Evolutionary conservation across 2,113 vertebrate species (phyloP).

Genomic region (Hemicordylus capensis): DNA sequence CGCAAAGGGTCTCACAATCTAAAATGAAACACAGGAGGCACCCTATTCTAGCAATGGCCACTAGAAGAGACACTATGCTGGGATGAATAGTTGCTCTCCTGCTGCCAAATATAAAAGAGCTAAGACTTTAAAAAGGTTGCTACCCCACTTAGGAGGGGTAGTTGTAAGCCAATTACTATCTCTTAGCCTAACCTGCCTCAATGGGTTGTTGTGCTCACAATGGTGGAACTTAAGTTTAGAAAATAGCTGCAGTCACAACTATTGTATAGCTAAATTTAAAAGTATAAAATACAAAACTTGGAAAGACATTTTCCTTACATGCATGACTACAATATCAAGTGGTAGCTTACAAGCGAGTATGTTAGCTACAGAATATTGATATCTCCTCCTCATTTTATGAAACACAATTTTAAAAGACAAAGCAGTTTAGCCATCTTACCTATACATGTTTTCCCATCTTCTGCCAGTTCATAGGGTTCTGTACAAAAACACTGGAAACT

Average conservation of each 20-base stretch:
- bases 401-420: constrained; percentile 6
- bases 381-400: background rate
- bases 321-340: too few species aligned
- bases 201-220: background rate
- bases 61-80: too few species aligned
- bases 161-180: background rate
- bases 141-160: too few species aligned
- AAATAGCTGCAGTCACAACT: too few species aligned
- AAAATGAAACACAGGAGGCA: too few species aligned
- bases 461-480: constrained; percentile 60
- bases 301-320: background rate
- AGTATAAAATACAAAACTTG: background rate
- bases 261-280: too few species aligned
- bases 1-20: too few species aligned
- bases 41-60: too few species aligned
- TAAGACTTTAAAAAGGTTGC: too few species aligned
- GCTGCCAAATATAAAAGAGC: too few species aligned
- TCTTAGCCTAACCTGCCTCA: background rate
- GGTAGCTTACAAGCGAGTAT: background rate
- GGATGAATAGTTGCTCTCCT: too few species aligned
- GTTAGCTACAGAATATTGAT: background rate
- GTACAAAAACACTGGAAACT: constrained; percentile 70
- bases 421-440: constrained; percentile 55
- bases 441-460: constrained; percentile 67
- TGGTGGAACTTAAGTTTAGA: background rate